Conservation (phyloP, 1,140 invertebrate species). For the Leptonema lineaticorne region DNA sequence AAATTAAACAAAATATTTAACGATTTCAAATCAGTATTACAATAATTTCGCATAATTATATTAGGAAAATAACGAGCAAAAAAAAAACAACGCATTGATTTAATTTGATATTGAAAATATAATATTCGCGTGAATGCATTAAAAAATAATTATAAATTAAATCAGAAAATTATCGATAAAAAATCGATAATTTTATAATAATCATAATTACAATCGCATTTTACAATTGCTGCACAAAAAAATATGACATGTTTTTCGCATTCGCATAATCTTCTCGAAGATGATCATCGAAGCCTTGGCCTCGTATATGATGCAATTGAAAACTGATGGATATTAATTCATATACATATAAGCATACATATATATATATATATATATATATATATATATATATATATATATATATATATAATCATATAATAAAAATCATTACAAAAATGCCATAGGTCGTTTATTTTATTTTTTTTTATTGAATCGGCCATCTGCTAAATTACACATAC, state of each 20-base stretch:
- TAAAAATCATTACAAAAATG: conserved; percentile 6
- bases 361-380: not conserved
- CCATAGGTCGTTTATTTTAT: conserved; percentile 3
- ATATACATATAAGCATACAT: not conserved
- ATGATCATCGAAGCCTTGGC: conserved; percentile 15
- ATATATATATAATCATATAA: not conserved
- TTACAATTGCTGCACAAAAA: not conserved
- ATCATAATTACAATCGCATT: not conserved
- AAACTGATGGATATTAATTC: not conserved
- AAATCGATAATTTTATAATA: not conserved
- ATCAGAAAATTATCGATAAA: not conserved
- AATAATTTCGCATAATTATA: too few species aligned
- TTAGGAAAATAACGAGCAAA: too few species aligned
- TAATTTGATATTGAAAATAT: too few species aligned
- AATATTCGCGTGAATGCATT: too few species aligned
- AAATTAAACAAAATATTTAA: too few species aligned
- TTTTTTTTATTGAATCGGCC: not conserved
- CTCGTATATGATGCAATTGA: conserved; percentile 6
- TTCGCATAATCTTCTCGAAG: conserved; percentile 10
- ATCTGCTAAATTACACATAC: not conserved
- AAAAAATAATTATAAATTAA: too few species aligned
- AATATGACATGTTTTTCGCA: conserved; percentile 18
- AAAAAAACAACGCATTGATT: too few species aligned
- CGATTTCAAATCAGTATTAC: too few species aligned
- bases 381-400: not conserved